A percentile compares a stretch with the other conserved stretches of the same genome.
Conservation (phyloP, 2,797 vertebrate species). For the Carduelis carduelis region DNA sequence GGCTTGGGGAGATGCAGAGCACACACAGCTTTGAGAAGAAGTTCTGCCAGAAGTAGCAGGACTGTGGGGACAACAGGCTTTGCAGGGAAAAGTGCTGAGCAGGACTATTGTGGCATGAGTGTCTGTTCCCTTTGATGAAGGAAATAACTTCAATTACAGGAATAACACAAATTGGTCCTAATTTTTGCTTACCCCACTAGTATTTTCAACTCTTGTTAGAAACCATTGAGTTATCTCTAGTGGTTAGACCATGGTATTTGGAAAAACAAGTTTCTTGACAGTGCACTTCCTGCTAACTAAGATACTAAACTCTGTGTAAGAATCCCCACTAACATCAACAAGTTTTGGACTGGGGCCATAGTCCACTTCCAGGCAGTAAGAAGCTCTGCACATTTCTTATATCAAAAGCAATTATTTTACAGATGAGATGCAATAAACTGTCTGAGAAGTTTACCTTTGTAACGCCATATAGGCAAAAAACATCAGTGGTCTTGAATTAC, state of each 20-base stretch:
- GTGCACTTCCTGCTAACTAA: not conserved
- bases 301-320: not conserved
- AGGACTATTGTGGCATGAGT: not conserved
- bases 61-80: not conserved
- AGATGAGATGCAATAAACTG: not conserved
- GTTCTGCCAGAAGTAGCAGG: not conserved
- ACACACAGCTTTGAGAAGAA: not conserved
- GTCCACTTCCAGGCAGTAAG: not conserved
- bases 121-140: not conserved
- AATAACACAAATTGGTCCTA: not conserved
- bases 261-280: not conserved
- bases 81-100: not conserved
- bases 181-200: not conserved
- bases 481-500: not conserved
- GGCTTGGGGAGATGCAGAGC: not conserved
- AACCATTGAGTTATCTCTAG: not conserved
- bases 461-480: not conserved
- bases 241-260: not conserved
- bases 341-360: not conserved
- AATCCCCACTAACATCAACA: not conserved
- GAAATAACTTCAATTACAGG: no score
- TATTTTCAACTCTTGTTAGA: not conserved
- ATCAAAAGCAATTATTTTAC: constrained; percentile 15
- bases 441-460: not conserved
- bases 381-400: not conserved